A percentile compares a stretch with the other conserved stretches of the same genome.
Conservation (phyloP, 2,797 vertebrate genomes). For the Miichthys miiuy region DNA sequence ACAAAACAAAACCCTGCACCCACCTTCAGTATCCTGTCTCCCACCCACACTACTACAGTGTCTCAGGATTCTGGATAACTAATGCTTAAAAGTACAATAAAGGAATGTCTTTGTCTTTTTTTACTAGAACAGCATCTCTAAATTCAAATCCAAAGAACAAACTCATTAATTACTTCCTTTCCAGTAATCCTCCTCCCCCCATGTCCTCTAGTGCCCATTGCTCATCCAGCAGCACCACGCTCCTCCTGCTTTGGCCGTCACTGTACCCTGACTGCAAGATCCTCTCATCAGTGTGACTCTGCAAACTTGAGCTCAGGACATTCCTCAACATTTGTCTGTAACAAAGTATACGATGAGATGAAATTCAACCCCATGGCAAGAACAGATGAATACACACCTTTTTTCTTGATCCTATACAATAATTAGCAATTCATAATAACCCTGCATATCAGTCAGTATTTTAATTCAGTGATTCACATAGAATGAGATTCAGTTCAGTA, state of each 20-base stretch:
- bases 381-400: neutral
- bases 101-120: conserved; percentile 16
- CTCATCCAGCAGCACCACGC: conserved; percentile 1
- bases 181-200: conserved; percentile 2
- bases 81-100: conserved; percentile 23
- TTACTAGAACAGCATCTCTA: neutral
- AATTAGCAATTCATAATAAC: neutral
- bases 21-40: conserved; percentile 49
- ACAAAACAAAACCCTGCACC: conserved; percentile 30
- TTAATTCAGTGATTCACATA: neutral
- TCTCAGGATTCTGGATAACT: conserved; percentile 27
- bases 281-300: conserved; percentile 21
- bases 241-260: conserved; percentile 8
- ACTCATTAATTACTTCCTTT: conserved; percentile 14
- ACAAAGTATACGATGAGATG: conserved; percentile 1
- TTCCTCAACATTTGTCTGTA: conserved; percentile 11
- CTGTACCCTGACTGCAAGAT: neutral
- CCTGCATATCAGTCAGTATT: neutral
- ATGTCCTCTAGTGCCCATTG: conserved; percentile 15
- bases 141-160: conserved; percentile 12
- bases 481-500: no score
- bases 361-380: neutral
- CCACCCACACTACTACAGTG: conserved; percentile 40
- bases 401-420: neutral
- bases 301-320: conserved; percentile 23